These are phyloP conservation scores for Grammomys dolichurus DNA, from an alignment of 2,113 vertebrate species.

Conservation along the genomic window DNA sequence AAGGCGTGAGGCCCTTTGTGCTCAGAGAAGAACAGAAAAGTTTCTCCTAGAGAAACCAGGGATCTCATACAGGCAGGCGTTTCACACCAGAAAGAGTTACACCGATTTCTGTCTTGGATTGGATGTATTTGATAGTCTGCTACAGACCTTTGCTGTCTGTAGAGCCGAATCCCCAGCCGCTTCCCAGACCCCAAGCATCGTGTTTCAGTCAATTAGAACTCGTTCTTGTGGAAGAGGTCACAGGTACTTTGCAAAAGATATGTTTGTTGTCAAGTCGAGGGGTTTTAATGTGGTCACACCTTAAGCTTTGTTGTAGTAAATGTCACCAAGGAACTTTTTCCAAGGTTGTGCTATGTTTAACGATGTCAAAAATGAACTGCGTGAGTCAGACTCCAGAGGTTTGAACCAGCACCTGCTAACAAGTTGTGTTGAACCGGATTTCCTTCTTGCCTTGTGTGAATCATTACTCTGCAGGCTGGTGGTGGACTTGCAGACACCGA, in stretches of 20 bases:
- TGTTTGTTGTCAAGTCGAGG: no score
- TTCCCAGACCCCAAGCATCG: not conserved
- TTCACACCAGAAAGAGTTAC: not conserved
- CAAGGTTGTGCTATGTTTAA: not conserved
- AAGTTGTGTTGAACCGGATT: not conserved
- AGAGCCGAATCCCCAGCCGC: not conserved
- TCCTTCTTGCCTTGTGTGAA: not conserved
- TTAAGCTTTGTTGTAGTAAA: not conserved
- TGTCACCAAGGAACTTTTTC: not conserved
- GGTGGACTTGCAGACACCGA: no score
- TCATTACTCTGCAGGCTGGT: not conserved
- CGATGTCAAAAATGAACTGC: not conserved
- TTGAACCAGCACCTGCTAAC: not conserved
- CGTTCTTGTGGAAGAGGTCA: not conserved
- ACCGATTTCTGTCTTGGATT: not conserved
- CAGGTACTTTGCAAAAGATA: not conserved
- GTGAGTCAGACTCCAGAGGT: not conserved
- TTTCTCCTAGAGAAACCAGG: not conserved
- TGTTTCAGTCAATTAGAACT: not conserved
- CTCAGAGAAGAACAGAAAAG: not conserved
- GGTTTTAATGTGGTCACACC: not conserved
- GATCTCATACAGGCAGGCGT: not conserved
- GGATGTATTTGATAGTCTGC: not conserved
- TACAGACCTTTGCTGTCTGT: not conserved
- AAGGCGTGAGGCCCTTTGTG: accelerated